Conservation (phyloP, 2,888 invertebrate species). For the Spilosoma lubricipeda region DNA sequence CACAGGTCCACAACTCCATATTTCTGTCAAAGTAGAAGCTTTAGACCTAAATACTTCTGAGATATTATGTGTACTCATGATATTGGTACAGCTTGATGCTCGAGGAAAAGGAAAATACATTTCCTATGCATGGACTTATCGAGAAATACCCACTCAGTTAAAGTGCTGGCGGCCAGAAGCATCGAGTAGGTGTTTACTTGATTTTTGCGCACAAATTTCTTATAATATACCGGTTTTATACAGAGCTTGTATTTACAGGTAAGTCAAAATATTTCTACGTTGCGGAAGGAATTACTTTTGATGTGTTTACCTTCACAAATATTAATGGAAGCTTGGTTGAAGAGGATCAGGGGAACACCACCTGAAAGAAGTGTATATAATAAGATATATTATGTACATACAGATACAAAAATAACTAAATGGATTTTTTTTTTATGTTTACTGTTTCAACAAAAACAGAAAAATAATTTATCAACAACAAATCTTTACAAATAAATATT, state of each 20-base stretch:
- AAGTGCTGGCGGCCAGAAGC: slow-evolving; percentile 9
- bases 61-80: slow-evolving; percentile 6
- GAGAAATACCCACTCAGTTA: slow-evolving; percentile 11
- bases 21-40: neutral
- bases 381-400: too few relatives aligned
- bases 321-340: neutral
- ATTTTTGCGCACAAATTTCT: neutral
- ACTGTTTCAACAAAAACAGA: too few relatives aligned
- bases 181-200: neutral
- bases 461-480: too few relatives aligned
- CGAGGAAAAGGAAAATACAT: slow-evolving; percentile 14
- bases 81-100: slow-evolving; percentile 13
- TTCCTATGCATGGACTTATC: slow-evolving; percentile 22
- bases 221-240: neutral
- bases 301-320: neutral
- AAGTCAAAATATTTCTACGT: neutral
- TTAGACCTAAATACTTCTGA: neutral
- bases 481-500: too few relatives aligned
- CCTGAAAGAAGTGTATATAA: neutral
- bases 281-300: neutral
- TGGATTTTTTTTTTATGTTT: too few relatives aligned
- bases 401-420: neutral
- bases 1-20: neutral
- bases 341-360: neutral
- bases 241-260: neutral